phyloP scores from a whole-genome alignment of 2,888 invertebrate genomes.

The Caenorhabditis panamensis region DNA sequence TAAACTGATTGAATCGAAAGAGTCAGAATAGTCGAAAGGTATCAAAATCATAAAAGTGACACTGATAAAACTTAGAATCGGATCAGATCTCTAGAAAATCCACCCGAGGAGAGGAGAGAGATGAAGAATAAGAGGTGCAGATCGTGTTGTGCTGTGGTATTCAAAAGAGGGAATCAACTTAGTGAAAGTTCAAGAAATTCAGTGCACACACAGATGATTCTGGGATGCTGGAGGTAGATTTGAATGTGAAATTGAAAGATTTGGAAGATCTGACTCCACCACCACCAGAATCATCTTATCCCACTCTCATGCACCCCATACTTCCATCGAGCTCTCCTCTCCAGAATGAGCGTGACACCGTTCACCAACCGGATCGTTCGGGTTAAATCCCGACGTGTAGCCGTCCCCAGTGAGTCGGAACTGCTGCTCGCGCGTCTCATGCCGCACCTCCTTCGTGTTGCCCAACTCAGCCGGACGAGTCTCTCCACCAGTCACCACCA shows the following conservation, averaged over 20 bases:
- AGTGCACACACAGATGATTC: neutral
- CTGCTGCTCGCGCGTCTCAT: slow-evolving; percentile 72
- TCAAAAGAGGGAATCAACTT: neutral
- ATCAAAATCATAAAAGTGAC: slow-evolving; percentile 9
- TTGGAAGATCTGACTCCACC: too few relatives aligned
- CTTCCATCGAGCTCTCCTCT: neutral
- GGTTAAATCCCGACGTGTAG: slow-evolving; percentile 72
- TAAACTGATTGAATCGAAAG: neutral
- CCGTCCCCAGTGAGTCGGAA: slow-evolving; percentile 75
- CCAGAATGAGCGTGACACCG: neutral
- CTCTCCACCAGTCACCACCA: slow-evolving; percentile 49
- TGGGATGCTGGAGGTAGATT: neutral
- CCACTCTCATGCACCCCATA: slow-evolving; percentile 12
- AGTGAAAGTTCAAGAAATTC: neutral
- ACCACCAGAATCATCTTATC: neutral
- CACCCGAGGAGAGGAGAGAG: neutral
- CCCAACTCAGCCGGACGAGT: slow-evolving; percentile 49
- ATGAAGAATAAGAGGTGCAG: slow-evolving; percentile 11
- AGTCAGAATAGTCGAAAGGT: slow-evolving; percentile 12
- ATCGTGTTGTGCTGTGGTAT: neutral
- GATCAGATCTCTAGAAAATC: neutral
- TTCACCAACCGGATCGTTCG: slow-evolving; percentile 73
- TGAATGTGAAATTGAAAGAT: neutral
- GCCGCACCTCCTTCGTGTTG: slow-evolving; percentile 64
- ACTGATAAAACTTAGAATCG: slow-evolving; percentile 24